Evolutionary conservation across 2,113 vertebrate genomes (phyloP), one percentile per base, ranked within the genome.

Genomic region (Psammodynastes pulverulentus): DNA sequence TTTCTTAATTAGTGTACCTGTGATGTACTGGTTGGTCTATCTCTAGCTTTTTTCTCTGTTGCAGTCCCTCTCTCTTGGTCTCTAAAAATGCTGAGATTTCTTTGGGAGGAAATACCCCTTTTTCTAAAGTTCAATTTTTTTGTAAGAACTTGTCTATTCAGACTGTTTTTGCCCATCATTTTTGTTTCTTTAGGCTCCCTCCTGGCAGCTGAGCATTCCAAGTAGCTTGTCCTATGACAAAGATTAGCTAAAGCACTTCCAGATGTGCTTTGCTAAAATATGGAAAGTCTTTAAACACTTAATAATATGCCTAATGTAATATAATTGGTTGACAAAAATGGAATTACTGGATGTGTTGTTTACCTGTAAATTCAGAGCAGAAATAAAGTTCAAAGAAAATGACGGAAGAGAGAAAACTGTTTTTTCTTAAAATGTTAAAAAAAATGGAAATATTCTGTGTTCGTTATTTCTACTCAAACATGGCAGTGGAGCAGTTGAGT

Each of bases 401-500:
- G 29, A 24, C 5, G 3, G 58, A 51, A 24, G 39, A 10, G 84
- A 5, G 24, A 48, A 87, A 72, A 29, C 2, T 24, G 43, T 3
- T 45, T 88, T 45, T 49, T 88, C 23, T 17, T 88, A 29, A 51
- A 87, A 79, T 86, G 34, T 62, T 17, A 21, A 17, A 51, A 51
- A 53, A 21, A 58, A 26, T 3, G 87, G 85, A 91, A 72, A 88
- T 72, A 91, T 23, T 4, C 19, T 86, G 21, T 87, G n/a, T 67
- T 51, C 17, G 6, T 86, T 46, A 58, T 58, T 45, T 34, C 4
- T 29, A 9, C n/a, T 45, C 91, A 91, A 72, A 51, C 29, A 62
- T 53, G 56, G 21, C 48, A 91, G 52, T n/a, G 39, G 91, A 87
- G 87, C 86, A 88, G 67, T 88, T 67, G 48, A 91, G 88, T 91